Percentiles rank a stretch among this genome's conserved stretches.
These are phyloP conservation scores for Labeo catla DNA, from an alignment of 2,113 vertebrate species.

Conservation along the genomic window DNA sequence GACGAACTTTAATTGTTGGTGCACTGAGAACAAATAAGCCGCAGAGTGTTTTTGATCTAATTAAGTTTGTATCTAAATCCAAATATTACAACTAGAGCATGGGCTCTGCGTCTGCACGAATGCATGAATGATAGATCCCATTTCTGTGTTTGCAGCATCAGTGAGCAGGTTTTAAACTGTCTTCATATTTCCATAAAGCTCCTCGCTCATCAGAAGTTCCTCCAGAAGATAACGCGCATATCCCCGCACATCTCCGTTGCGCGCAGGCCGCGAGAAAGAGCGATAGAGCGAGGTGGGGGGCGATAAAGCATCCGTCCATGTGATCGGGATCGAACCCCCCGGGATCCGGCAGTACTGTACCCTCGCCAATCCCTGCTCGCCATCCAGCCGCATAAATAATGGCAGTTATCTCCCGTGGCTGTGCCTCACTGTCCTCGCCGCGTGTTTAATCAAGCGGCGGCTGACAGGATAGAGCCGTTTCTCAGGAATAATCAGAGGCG, in stretches of 20 bases:
- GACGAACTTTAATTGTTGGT: slow-evolving; percentile 52
- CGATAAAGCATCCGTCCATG: slow-evolving; percentile 68
- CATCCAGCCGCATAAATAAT: slow-evolving; percentile 80
- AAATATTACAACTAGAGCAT: slow-evolving; percentile 2
- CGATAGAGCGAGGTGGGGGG: slow-evolving; percentile 17
- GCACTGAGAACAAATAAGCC: slow-evolving; percentile 14
- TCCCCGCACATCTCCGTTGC: background rate
- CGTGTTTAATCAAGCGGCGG: slow-evolving; percentile 77
- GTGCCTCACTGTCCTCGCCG: slow-evolving; percentile 70
- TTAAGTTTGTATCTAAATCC: slow-evolving; percentile 23
- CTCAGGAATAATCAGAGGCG: slow-evolving; percentile 78
- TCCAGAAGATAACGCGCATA: background rate
- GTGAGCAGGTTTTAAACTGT: background rate
- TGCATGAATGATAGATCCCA: background rate
- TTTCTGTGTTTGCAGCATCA: background rate
- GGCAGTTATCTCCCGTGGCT: slow-evolving; percentile 76
- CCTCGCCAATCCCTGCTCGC: slow-evolving; percentile 75
- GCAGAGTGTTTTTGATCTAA: background rate
- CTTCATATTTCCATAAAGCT: background rate
- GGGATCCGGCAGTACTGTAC: slow-evolving; percentile 73
- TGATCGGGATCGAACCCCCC: slow-evolving; percentile 73
- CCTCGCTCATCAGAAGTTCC: background rate
- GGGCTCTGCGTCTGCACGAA: background rate
- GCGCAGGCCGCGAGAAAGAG: background rate
- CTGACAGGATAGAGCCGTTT: slow-evolving; percentile 73